A percentile compares a stretch with the other conserved stretches of the same genome.
These are phyloP conservation scores for Cataglyphis hispanica DNA, from an alignment of 1,140 invertebrate species.

Conservation along the genomic window DNA sequence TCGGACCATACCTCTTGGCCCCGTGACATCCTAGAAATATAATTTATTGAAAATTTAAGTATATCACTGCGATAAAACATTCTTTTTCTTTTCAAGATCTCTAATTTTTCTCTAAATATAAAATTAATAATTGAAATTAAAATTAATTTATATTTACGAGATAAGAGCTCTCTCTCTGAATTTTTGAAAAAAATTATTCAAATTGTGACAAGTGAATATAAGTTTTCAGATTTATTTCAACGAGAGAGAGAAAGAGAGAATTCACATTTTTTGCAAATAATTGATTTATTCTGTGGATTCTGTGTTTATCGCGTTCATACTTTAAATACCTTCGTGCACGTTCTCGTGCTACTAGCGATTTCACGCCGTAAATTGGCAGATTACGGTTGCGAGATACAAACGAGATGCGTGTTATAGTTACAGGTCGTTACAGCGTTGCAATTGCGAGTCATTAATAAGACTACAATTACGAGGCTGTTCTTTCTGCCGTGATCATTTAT, in stretches of 20 bases:
- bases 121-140: background rate
- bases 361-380: constrained; percentile 63
- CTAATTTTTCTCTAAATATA: background rate
- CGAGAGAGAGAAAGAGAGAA: background rate
- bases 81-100: background rate
- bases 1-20: constrained; percentile 83
- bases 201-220: background rate
- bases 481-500: constrained; percentile 68
- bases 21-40: constrained; percentile 81
- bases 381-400: constrained; percentile 60
- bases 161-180: too few species aligned
- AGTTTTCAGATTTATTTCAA: background rate
- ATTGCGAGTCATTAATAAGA: constrained; percentile 66
- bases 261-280: constrained; percentile 18
- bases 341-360: constrained; percentile 54
- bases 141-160: background rate
- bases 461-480: constrained; percentile 66
- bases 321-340: constrained; percentile 39
- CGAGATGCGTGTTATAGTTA: constrained; percentile 63
- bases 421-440: constrained; percentile 61
- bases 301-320: constrained; percentile 17
- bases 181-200: constrained; percentile 4
- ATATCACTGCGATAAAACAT: background rate
- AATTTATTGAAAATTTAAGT: constrained; percentile 22
- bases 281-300: constrained; percentile 49